Conservation (phyloP, 2,113 vertebrate genomes). For the Triplophysa dalaica region DNA sequence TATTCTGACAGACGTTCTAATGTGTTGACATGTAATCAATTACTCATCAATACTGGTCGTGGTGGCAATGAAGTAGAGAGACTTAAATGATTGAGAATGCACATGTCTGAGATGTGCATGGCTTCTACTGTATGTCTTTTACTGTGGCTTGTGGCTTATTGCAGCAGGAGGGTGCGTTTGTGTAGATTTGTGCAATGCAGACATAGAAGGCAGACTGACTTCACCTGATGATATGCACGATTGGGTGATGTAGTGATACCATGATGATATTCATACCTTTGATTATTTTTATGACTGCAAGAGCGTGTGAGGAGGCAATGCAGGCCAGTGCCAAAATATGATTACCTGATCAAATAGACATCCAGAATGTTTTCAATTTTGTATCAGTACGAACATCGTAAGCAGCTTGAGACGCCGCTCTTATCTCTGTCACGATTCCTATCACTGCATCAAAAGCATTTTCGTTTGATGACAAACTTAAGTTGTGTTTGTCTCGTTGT, state of each 20-base stretch:
- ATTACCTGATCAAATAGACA: slow-evolving; percentile 38
- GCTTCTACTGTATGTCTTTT: not conserved
- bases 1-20: not conserved
- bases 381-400: not conserved
- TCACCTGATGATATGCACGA: slow-evolving; percentile 50
- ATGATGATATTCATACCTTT: slow-evolving; percentile 22
- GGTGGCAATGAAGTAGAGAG: not conserved
- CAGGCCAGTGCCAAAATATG: slow-evolving; percentile 30
- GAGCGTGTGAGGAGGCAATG: not conserved
- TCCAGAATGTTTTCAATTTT: slow-evolving; percentile 58
- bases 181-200: slow-evolving; percentile 5
- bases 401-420: slow-evolving; percentile 1
- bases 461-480: not conserved
- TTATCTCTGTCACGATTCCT: slow-evolving; percentile 40
- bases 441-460: slow-evolving; percentile 47
- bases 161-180: not conserved
- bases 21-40: not conserved
- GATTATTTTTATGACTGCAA: slow-evolving; percentile 45
- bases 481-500: slow-evolving; percentile 14
- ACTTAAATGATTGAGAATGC: too few relatives aligned
- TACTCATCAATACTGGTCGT: not conserved
- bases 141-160: not conserved
- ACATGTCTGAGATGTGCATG: too few relatives aligned
- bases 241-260: slow-evolving; percentile 40
- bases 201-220: slow-evolving; percentile 14